phyloP scores from a whole-genome alignment of 1,140 invertebrate species.

The Saccostrea cuccullata region DNA sequence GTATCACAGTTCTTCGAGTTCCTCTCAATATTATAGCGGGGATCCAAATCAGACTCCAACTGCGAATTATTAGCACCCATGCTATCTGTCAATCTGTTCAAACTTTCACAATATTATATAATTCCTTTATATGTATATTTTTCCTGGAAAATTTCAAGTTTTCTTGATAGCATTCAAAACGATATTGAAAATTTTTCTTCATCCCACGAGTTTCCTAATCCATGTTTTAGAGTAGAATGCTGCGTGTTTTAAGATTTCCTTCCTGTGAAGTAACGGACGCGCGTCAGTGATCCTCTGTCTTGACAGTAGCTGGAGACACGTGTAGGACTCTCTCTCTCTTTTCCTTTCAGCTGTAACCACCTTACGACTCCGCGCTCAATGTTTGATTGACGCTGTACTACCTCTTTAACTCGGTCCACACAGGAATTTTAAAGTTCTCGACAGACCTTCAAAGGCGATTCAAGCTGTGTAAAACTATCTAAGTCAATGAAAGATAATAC shows the following conservation, averaged over 20 bases:
- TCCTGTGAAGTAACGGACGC: constrained; percentile 1
- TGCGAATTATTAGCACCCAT: constrained; percentile 49
- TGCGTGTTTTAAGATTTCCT: constrained; percentile 3
- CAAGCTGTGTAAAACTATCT: not conserved
- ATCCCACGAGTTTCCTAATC: not conserved
- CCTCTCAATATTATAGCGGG: constrained; percentile 33
- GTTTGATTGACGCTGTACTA: constrained; percentile 24
- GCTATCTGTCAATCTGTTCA: not conserved
- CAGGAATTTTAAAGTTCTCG: constrained; percentile 1
- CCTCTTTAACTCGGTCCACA: constrained; percentile 16
- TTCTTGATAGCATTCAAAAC: not conserved
- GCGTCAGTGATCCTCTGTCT: not conserved
- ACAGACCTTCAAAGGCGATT: not conserved
- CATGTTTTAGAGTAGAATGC: not conserved
- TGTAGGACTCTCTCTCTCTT: not conserved
- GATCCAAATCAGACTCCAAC: constrained; percentile 16
- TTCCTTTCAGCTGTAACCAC: constrained; percentile 15
- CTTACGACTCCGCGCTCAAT: not conserved
- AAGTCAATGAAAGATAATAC: constrained; percentile 4
- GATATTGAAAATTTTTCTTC: not conserved
- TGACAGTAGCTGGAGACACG: constrained; percentile 8
- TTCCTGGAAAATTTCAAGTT: not conserved
- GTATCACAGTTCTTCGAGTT: not conserved
- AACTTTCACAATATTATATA: not conserved
- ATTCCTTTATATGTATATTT: not conserved